phyloP scores from a whole-genome alignment of 1,140 invertebrate species.

The Caenorhabditis latens region DNA sequence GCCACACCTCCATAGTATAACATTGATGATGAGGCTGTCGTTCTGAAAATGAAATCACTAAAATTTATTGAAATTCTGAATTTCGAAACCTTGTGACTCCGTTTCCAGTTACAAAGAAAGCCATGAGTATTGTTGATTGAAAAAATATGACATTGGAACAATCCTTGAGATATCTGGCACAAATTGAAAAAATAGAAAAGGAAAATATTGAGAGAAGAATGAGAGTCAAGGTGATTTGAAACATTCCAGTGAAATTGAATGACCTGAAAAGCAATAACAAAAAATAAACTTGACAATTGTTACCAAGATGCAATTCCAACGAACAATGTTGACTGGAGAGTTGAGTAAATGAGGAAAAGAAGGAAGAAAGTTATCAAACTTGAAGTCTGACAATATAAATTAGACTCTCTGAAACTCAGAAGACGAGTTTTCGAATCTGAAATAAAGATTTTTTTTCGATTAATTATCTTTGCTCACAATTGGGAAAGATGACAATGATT shows the following conservation, averaged over 20 bases:
- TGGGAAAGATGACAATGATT: slow-evolving; percentile 13
- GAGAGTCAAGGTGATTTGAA: neutral
- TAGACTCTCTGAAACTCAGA: slow-evolving; percentile 25
- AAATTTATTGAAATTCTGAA: neutral
- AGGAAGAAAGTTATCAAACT: neutral
- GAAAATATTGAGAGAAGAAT: neutral
- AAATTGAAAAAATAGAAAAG: slow-evolving; percentile 24
- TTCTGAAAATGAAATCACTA: neutral
- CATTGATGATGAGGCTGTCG: neutral
- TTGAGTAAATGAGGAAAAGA: neutral
- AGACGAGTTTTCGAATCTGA: slow-evolving; percentile 21
- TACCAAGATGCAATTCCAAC: slow-evolving; percentile 28
- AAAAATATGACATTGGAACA: slow-evolving; percentile 1
- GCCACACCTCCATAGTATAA: slow-evolving; percentile 11
- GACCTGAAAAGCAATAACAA: neutral
- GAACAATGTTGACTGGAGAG: neutral
- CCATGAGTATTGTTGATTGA: neutral
- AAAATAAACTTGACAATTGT: too few species aligned
- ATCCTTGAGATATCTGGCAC: slow-evolving; percentile 29
- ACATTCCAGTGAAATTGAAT: neutral
- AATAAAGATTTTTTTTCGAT: neutral
- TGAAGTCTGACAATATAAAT: slow-evolving; percentile 18
- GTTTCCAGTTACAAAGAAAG: slow-evolving; percentile 17
- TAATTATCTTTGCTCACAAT: neutral
- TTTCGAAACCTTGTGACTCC: slow-evolving; percentile 14